Evolutionary conservation across 2,888 invertebrate genomes (phyloP).

Genomic region (Hypsopygia costalis): DNA sequence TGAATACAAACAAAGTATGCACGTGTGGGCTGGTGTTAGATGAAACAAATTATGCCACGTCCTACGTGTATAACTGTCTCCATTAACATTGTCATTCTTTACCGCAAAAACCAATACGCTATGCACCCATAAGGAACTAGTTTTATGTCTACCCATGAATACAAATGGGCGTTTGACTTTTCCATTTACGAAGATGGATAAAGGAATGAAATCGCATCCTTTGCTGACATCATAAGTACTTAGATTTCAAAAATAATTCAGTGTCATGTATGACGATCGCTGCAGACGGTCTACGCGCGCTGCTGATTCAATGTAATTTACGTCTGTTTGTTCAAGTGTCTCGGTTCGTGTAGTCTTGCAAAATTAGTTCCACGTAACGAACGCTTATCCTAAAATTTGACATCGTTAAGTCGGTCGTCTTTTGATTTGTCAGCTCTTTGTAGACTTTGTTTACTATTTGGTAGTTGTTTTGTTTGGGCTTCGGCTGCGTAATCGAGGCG

Average conservation of each 20-base stretch:
- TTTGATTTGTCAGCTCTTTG: slow-evolving; percentile 24
- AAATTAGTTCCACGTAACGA: slow-evolving; percentile 29
- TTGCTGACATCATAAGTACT: slow-evolving; percentile 8
- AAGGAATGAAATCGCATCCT: slow-evolving; percentile 12
- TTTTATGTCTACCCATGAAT: slow-evolving; percentile 39
- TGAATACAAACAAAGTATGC: slow-evolving; percentile 12
- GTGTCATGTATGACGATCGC: slow-evolving; percentile 9
- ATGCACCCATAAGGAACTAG: slow-evolving; percentile 43
- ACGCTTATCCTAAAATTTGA: slow-evolving; percentile 22
- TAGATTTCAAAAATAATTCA: slow-evolving; percentile 9
- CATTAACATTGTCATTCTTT: slow-evolving; percentile 38
- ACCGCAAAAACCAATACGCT: slow-evolving; percentile 35
- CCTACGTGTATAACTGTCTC: slow-evolving; percentile 41
- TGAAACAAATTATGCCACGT: slow-evolving; percentile 22
- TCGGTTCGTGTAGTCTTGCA: slow-evolving; percentile 10
- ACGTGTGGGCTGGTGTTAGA: slow-evolving; percentile 15
- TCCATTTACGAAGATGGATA: slow-evolving; percentile 20
- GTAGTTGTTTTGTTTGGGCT: slow-evolving; percentile 54
- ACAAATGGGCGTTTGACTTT: slow-evolving; percentile 32
- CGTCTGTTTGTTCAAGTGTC: slow-evolving; percentile 53
- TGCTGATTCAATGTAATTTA: slow-evolving; percentile 23
- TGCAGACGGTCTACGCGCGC: slow-evolving; percentile 14
- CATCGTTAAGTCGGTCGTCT: slow-evolving; percentile 37
- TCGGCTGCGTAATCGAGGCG: slow-evolving; percentile 58
- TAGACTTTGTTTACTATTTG: slow-evolving; percentile 57